Evolutionary conservation across 2,888 invertebrate species (phyloP).

Genomic region (Herminia tarsipennalis): DNA sequence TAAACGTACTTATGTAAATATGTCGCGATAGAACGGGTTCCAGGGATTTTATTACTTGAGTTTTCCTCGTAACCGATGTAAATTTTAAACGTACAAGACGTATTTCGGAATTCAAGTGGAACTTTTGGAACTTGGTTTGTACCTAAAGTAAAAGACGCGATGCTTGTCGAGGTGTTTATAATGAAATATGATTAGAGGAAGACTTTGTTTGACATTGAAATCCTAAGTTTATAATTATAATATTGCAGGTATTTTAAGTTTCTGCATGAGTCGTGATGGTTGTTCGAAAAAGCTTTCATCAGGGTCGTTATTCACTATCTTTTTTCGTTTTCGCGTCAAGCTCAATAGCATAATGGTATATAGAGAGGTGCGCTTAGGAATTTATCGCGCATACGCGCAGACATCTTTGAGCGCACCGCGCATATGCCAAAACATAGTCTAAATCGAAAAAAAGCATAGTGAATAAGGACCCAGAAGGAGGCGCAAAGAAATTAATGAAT

Average conservation of each 20-base stretch:
- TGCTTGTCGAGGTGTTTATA: slow-evolving; percentile 13
- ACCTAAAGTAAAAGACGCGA: slow-evolving; percentile 9
- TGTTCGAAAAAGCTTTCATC: no score
- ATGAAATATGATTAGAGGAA: not conserved
- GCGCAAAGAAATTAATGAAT: no score
- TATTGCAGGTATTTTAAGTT: not conserved
- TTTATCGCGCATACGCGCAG: no score
- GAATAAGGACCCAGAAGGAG: no score
- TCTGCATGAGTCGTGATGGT: no score
- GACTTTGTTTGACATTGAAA: not conserved
- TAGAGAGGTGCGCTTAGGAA: no score
- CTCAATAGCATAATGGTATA: no score
- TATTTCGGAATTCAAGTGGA: slow-evolving; percentile 31
- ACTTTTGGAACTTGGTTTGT: slow-evolving; percentile 26
- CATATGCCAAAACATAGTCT: no score
- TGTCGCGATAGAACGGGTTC: slow-evolving; percentile 33
- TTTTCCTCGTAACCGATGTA: slow-evolving; percentile 37
- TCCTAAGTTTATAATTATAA: not conserved
- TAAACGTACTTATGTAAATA: slow-evolving; percentile 38
- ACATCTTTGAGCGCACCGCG: no score
- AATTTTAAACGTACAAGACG: slow-evolving; percentile 40
- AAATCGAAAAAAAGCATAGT: no score
- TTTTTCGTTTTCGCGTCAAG: no score
- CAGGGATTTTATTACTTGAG: slow-evolving; percentile 36
- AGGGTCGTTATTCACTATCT: no score